phyloP scores from a whole-genome alignment of 2,113 vertebrate genomes.

The Saimiri boliviensis region DNA sequence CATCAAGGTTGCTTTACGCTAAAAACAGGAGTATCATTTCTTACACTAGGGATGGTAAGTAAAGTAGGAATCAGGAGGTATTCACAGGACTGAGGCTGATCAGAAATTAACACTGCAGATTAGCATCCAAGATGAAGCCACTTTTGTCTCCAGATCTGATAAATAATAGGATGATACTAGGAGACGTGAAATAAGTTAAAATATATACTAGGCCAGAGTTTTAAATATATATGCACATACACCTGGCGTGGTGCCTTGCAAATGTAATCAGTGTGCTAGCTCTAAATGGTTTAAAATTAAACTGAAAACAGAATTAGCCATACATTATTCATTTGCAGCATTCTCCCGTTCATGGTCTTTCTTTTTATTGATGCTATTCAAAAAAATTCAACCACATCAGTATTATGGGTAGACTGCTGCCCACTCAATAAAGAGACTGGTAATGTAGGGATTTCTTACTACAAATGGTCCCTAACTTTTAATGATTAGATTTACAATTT shows the following conservation, averaged over 20 bases:
- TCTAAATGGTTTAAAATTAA: conserved; percentile 51
- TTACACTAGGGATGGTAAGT: too few relatives aligned
- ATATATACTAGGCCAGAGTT: neutral
- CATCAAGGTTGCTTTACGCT: too few relatives aligned
- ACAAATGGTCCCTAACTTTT: neutral
- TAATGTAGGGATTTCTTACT: neutral
- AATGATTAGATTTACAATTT: neutral
- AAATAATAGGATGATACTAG: conserved; percentile 49
- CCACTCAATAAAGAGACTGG: neutral
- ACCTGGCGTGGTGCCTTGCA: neutral
- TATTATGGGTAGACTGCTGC: conserved; percentile 11
- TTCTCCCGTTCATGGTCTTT: neutral
- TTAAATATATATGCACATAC: neutral
- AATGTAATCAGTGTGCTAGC: conserved; percentile 42
- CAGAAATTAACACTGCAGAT: too few relatives aligned
- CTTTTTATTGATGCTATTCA: conserved; percentile 4
- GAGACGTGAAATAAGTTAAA: conserved; percentile 59
- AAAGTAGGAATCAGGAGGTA: too few relatives aligned
- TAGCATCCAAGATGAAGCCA: too few relatives aligned
- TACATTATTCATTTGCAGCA: neutral
- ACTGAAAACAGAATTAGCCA: conserved; percentile 28
- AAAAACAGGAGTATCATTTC: too few relatives aligned
- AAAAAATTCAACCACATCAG: neutral
- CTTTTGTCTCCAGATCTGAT: too few relatives aligned
- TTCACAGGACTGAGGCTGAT: too few relatives aligned